phyloP scores from a whole-genome alignment of 2,888 invertebrate species.

The Acronicta psi region DNA sequence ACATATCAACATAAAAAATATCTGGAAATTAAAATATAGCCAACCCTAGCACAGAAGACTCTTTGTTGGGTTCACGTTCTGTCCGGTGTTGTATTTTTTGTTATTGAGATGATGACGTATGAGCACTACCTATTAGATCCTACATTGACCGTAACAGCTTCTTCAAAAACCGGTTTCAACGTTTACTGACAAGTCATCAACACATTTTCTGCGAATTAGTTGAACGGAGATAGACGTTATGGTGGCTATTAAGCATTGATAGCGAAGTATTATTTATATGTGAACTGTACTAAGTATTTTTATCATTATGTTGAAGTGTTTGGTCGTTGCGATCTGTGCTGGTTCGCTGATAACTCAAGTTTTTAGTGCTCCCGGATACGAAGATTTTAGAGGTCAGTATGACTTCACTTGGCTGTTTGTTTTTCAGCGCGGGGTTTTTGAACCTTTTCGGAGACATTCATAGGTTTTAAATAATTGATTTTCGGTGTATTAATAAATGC shows the following conservation, averaged over 20 bases:
- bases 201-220: constrained; percentile 27
- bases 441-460: not conserved
- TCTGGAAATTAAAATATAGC: not conserved
- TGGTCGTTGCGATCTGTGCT: constrained; percentile 43
- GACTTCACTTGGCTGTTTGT: constrained; percentile 6
- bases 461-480: not conserved
- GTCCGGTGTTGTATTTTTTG: constrained; percentile 18
- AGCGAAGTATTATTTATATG: constrained; percentile 6
- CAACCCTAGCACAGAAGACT: constrained; percentile 33
- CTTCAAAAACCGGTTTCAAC: constrained; percentile 40
- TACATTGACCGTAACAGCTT: constrained; percentile 32
- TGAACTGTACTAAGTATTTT: constrained; percentile 5
- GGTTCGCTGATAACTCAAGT: constrained; percentile 32
- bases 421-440: constrained; percentile 6
- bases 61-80: constrained; percentile 15
- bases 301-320: constrained; percentile 50
- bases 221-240: constrained; percentile 35
- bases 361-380: constrained; percentile 43
- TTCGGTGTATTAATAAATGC: no score
- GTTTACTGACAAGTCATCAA: constrained; percentile 14
- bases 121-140: constrained; percentile 24
- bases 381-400: constrained; percentile 58
- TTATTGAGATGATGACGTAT: constrained; percentile 35
- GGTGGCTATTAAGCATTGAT: not conserved
- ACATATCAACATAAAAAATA: constrained; percentile 6